Percentiles rank a stretch among this genome's conserved stretches.
Conservation (phyloP, 2,113 vertebrate genomes). For the Odocoileus hemionus region DNA sequence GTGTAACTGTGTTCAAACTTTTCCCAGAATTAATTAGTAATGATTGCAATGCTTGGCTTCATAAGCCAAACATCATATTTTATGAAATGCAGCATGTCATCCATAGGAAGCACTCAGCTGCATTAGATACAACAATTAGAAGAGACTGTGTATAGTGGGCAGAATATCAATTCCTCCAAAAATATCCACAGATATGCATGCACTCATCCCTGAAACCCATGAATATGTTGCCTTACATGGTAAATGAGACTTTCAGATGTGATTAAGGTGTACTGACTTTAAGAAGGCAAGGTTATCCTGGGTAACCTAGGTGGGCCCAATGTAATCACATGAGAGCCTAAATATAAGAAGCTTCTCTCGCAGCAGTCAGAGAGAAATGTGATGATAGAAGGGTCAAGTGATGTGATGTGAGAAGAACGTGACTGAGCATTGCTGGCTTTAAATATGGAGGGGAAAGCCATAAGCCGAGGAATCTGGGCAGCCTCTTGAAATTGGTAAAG, state of each 20-base stretch:
- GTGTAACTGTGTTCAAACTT: background rate
- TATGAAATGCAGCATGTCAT: background rate
- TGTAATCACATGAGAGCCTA: background rate
- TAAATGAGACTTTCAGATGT: background rate
- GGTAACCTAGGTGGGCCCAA: background rate
- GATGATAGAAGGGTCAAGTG: background rate
- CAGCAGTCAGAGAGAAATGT: background rate
- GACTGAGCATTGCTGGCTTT: background rate
- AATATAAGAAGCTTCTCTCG: background rate
- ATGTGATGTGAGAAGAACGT: background rate
- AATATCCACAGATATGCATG: background rate
- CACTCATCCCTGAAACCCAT: background rate
- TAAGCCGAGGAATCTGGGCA: background rate
- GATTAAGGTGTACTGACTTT: background rate
- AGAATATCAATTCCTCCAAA: background rate
- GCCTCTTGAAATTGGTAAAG: background rate
- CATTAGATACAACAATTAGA: background rate
- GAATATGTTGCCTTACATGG: background rate
- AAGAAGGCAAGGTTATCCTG: background rate
- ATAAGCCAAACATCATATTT: background rate
- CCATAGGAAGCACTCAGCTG: background rate
- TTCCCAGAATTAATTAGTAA: background rate
- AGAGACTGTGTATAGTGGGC: background rate
- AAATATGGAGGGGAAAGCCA: background rate
- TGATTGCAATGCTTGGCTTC: background rate